Evolutionary conservation across 2,797 vertebrate genomes (phyloP), one percentile per base, ranked within the genome.

Genomic region (Gouania willdenowi): DNA sequence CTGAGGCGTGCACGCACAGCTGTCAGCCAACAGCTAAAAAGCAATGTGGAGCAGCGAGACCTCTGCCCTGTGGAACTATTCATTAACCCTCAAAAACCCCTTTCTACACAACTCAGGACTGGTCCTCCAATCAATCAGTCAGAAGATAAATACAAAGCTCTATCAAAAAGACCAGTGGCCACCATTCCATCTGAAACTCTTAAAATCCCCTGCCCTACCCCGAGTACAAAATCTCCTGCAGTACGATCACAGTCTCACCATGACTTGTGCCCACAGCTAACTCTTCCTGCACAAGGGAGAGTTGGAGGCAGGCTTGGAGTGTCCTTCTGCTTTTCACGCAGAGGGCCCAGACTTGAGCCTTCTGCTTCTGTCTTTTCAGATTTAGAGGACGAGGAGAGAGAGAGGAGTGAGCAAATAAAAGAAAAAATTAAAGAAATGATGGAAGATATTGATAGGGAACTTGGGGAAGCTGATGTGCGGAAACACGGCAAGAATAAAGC

Each of bases 361-460:
- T 96, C 91, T 1, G 97, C 97, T 9, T 94, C 96, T 0, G 92
- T 98, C 69, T 99, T 99, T 76, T 95, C 89, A 2, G 96, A 99
- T 81, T 88, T 87, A 23, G 82, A 88, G 27, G 95, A 98, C 62
- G 95, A 98, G 54, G 88, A 83, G 26, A 86, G 88, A 10, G 91
- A 94, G 42, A 89, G 82, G 31, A 81, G 70, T 46, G 85, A 90
- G 48, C 83, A 84, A 19, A 79, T 81, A 26, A 85, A 66, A 45
- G 84, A 81, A 11, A 88, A 89, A 77, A 69, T 70, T 63, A 91
- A 86, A 37, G 86, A 84, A 69, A 72, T 71, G 53, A 90, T 90
- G 41, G 86, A 85, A 68, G 55, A 63, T 33, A 40, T 77, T 10
- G 83, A 77, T 90, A 60, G 85, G 71, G 47, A 84, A 69, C 66